phyloP scores from a whole-genome alignment of 2,113 vertebrate genomes.

The Amphilophus citrinellus region DNA sequence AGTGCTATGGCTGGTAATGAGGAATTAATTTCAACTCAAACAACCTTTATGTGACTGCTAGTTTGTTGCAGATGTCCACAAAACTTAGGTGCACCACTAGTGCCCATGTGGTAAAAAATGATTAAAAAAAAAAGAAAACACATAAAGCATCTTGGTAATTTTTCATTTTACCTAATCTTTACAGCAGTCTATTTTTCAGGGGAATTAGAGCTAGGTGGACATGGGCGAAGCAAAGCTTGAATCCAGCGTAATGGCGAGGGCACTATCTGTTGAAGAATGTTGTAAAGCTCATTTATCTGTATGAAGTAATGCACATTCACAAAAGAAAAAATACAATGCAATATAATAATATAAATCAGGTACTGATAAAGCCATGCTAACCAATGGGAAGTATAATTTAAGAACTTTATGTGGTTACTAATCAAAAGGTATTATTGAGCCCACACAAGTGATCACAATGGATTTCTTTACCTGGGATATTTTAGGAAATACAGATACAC shows the following conservation, averaged over 20 bases:
- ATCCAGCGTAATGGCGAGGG: conserved; percentile 21
- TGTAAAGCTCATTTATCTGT: conserved; percentile 55
- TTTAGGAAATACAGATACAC: conserved; percentile 9
- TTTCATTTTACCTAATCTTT: conserved; percentile 50
- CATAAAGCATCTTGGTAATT: conserved; percentile 36
- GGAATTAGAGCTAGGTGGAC: conserved; percentile 71
- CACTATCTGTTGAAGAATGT: background rate
- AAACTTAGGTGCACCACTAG: conserved; percentile 16
- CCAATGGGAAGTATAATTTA: conserved; percentile 2
- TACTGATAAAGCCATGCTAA: conserved; percentile 22
- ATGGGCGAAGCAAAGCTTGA: conserved; percentile 52
- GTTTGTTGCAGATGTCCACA: conserved; percentile 11
- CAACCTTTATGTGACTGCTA: background rate
- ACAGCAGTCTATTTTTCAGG: conserved; percentile 47
- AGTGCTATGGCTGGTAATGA: conserved; percentile 16
- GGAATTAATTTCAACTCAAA: conserved; percentile 52
- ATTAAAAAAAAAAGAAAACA: conserved; percentile 2
- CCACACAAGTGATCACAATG: background rate
- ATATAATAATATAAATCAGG: conserved; percentile 31
- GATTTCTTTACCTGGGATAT: conserved; percentile 27
- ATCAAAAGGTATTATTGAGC: conserved; percentile 26
- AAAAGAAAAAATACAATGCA: conserved; percentile 17
- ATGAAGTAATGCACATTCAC: conserved; percentile 23
- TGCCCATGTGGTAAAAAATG: conserved; percentile 1
- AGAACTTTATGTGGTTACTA: background rate